Evolutionary conservation across 2,888 invertebrate genomes (phyloP).

Genomic region (Phortica magna): DNA sequence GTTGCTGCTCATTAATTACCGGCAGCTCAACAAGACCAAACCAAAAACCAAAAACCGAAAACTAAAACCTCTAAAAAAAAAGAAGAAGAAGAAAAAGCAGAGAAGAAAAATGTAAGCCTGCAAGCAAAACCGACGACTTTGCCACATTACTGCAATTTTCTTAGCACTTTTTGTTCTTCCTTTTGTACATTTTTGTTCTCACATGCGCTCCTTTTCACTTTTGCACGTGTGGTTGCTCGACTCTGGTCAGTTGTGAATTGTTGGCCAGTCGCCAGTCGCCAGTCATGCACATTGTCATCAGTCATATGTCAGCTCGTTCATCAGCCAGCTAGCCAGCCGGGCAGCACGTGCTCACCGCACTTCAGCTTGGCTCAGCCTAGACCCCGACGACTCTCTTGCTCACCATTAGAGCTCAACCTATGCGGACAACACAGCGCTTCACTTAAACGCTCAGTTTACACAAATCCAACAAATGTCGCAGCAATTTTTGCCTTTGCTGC

Average conservation of each 20-base stretch:
- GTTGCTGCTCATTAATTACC: slow-evolving; percentile 61
- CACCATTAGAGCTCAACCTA: background rate
- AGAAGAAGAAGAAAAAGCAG: background rate
- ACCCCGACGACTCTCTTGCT: background rate
- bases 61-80: background rate
- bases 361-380: too few species aligned
- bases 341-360: too few species aligned
- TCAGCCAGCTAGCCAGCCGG: background rate
- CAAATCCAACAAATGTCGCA: slow-evolving; percentile 24
- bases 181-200: background rate
- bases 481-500: slow-evolving; percentile 7
- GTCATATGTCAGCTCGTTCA: slow-evolving; percentile 19
- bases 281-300: slow-evolving; percentile 28
- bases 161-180: background rate
- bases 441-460: background rate
- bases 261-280: slow-evolving; percentile 11
- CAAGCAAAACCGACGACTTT: too few species aligned
- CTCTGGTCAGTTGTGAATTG: slow-evolving; percentile 1
- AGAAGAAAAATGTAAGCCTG: background rate
- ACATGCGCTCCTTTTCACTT: background rate
- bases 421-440: background rate
- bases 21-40: slow-evolving; percentile 1
- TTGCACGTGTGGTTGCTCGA: background rate
- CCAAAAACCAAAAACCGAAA: background rate
- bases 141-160: too few species aligned